These are phyloP conservation scores for Serilophus lunatus DNA, from an alignment of 2,113 vertebrate species.

Conservation along the genomic window DNA sequence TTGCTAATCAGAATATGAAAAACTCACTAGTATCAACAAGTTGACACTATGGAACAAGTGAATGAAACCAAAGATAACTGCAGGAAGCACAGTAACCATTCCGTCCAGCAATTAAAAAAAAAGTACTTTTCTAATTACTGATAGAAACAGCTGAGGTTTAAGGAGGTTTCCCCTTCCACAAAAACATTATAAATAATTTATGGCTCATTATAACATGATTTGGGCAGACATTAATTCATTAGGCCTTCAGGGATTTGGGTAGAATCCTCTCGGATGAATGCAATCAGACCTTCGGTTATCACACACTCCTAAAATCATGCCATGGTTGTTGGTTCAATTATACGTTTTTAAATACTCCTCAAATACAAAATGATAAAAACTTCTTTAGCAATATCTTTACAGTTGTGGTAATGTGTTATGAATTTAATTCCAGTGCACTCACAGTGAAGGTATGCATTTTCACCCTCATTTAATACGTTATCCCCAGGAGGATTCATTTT, in stretches of 20 bases:
- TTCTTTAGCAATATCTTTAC: conserved; percentile 5
- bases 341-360: background rate
- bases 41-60: background rate
- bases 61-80: background rate
- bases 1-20: background rate
- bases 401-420: background rate
- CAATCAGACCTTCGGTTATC: conserved; percentile 6
- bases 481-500: background rate
- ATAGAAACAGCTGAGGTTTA: background rate
- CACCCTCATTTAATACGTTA: background rate
- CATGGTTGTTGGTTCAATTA: conserved; percentile 3
- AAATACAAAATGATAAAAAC: conserved; percentile 31
- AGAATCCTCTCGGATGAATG: background rate
- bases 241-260: conserved; percentile 17
- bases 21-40: background rate
- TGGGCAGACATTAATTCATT: conserved; percentile 4
- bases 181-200: background rate
- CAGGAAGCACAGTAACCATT: background rate
- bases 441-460: background rate
- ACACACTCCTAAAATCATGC: conserved; percentile 3
- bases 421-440: background rate
- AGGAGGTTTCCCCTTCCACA: background rate
- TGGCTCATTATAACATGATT: conserved; percentile 2
- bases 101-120: background rate
- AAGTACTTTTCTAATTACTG: background rate